Evolutionary conservation across 2,888 invertebrate species (phyloP).

Genomic region (Pyrrhosoma nymphula): DNA sequence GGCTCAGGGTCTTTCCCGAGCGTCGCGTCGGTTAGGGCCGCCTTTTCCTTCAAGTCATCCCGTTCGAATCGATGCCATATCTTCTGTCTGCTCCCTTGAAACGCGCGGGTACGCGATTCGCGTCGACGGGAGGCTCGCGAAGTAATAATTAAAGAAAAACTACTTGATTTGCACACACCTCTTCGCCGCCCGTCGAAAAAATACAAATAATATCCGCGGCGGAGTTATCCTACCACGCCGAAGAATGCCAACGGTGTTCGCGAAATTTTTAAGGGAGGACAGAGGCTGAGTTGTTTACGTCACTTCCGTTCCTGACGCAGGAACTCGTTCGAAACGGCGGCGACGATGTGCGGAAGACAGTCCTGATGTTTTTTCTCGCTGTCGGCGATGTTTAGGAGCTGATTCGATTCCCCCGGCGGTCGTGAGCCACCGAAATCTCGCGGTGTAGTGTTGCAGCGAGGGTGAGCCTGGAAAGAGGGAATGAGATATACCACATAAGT

Average conservation of each 20-base stretch:
- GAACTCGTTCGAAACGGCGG: neutral
- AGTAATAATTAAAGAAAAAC: neutral
- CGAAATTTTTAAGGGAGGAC: neutral
- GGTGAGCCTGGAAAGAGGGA: too few species aligned
- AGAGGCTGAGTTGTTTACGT: neutral
- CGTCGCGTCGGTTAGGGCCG: neutral
- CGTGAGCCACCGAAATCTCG: too few species aligned
- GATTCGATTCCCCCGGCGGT: too few species aligned
- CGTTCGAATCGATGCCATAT: neutral
- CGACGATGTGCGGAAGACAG: too few species aligned
- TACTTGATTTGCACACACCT: too few species aligned
- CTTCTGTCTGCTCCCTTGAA: neutral
- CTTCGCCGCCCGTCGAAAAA: neutral
- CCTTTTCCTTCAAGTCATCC: neutral
- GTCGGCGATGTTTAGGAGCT: too few species aligned
- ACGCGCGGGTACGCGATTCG: neutral
- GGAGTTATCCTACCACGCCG: neutral
- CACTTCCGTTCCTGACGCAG: neutral
- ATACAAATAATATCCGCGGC: neutral
- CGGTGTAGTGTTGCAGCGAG: too few species aligned
- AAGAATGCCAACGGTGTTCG: neutral
- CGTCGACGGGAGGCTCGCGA: neutral
- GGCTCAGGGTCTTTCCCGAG: neutral
- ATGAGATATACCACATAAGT: too few species aligned
- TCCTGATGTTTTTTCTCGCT: too few species aligned